A percentile compares a stretch with the other conserved stretches of the same genome.
Evolutionary conservation across 2,797 vertebrate species (phyloP).

Genomic region (Eleutherodactylus coqui): DNA sequence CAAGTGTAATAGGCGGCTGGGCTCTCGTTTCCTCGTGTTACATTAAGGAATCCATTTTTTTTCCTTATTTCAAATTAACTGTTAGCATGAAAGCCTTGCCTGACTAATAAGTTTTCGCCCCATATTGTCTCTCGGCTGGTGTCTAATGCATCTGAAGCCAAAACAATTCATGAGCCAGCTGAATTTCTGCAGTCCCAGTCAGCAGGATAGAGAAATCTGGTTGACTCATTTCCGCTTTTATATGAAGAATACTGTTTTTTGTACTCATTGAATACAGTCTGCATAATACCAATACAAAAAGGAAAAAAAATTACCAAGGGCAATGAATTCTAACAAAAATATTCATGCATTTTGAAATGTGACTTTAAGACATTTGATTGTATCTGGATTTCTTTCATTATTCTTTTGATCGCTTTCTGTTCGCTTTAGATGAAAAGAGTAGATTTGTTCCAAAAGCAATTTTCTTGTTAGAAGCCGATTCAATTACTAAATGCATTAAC

Average conservation of each 20-base stretch:
- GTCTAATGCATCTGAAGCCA: constrained; percentile 43
- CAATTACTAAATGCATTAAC: background rate
- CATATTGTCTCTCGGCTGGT: constrained; percentile 50
- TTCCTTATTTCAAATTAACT: constrained; percentile 29
- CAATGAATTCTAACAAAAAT: background rate
- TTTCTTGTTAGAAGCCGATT: background rate
- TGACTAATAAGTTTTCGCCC: constrained; percentile 45
- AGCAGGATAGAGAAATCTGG: constrained; percentile 21
- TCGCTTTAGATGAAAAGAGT: background rate
- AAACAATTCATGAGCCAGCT: constrained; percentile 41
- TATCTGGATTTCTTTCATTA: background rate
- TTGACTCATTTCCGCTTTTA: constrained; percentile 31
- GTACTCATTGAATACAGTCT: background rate
- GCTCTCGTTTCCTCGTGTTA: background rate
- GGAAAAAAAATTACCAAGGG: background rate
- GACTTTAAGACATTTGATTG: background rate
- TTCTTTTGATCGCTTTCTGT: background rate
- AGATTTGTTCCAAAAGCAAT: background rate
- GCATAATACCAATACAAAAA: background rate
- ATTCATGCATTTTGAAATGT: background rate
- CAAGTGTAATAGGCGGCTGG: background rate
- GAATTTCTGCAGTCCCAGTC: constrained; percentile 28
- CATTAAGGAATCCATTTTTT: background rate
- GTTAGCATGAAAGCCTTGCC: constrained; percentile 40
- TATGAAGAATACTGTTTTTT: constrained; percentile 8